Base-by-base conservation (phyloP, 2,113 vertebrate species). In the Gymnobelideus leadbeateri region DNA sequence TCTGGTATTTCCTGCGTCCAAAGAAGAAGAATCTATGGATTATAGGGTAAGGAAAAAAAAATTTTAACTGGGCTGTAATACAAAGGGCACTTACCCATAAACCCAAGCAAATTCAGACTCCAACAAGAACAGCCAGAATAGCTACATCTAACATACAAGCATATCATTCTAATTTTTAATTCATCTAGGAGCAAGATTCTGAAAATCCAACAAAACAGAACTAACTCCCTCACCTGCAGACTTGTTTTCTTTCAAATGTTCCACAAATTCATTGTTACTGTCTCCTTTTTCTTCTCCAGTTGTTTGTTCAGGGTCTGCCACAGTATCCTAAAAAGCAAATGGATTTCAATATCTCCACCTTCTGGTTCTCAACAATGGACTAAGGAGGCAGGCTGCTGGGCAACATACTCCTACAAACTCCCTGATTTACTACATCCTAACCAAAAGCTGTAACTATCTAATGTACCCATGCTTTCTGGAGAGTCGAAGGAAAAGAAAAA, bases 281-380 rank as follows among this genome's bases (percentile, higher is more conserved):
- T 98, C 98, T 94, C 97, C 97, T 96, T 97, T 95, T 95, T 96
- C 97, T 91, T 96, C 97, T 97, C 97, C 97, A 98, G 97, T 94
- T 97, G 97, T 97, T 97, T 98, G 97, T 2, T 98, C 96, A 11
- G 98, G 98, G 2, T 98, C 98, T 0, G 98, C 97, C 37, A 99
- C 98, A 93, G 99, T 96, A 92, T 99, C 99, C 99, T 99, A 97
- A 24, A 98, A 97, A 93, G 97, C 23, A 98, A 11, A 96, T 8
- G 89, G 25, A 92, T 1, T 89, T 49, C n/a, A 95, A 95, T 92
- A 93, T 31, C 51, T 90, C 89, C 77, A 93, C 52, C 89, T 77
- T n/a, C 61, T 7, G 37, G 61, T 77, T 77, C 16, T 11, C 61
- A 77, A 77, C 68, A 84, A 84, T 89, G 91, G 37, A 89, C 14